A percentile compares a stretch with the other conserved stretches of the same genome.
phyloP scores from a whole-genome alignment of 1,140 invertebrate genomes.

The Drosophila lacteicornis region DNA sequence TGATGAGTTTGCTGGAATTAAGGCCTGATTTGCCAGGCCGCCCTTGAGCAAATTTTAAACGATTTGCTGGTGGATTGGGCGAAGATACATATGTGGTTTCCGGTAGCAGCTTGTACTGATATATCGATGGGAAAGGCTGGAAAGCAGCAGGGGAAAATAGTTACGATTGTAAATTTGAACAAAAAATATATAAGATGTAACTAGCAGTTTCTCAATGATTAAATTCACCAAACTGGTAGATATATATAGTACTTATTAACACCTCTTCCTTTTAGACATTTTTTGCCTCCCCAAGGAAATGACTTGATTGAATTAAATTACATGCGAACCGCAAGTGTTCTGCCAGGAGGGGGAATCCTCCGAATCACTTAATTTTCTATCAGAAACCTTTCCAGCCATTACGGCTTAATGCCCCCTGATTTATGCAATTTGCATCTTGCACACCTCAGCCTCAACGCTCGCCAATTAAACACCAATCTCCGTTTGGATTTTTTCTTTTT shows the following conservation, averaged over 20 bases:
- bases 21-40: constrained; percentile 13
- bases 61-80: constrained; percentile 11
- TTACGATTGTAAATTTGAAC: background rate
- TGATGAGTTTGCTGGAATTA: constrained; percentile 50
- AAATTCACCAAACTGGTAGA: background rate
- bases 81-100: constrained; percentile 34
- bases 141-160: background rate
- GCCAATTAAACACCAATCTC: constrained; percentile 42
- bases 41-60: constrained; percentile 37
- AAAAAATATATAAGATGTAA: background rate
- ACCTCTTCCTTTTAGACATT: background rate
- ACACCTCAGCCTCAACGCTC: constrained; percentile 12
- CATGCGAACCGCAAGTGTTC: constrained; percentile 14
- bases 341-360: constrained; percentile 4
- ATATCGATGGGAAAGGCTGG: background rate
- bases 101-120: constrained; percentile 8
- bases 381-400: constrained; percentile 13
- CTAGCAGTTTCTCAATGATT: background rate
- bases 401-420: constrained; percentile 43
- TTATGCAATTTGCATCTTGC: constrained; percentile 59
- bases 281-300: constrained; percentile 1
- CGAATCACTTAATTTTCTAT: constrained; percentile 20
- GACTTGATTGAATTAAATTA: constrained; percentile 31
- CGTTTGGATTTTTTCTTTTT: constrained; percentile 5
- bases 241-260: background rate